Evolutionary conservation across 2,797 vertebrate genomes (phyloP).

Genomic region (Poecilia gillii): DNA sequence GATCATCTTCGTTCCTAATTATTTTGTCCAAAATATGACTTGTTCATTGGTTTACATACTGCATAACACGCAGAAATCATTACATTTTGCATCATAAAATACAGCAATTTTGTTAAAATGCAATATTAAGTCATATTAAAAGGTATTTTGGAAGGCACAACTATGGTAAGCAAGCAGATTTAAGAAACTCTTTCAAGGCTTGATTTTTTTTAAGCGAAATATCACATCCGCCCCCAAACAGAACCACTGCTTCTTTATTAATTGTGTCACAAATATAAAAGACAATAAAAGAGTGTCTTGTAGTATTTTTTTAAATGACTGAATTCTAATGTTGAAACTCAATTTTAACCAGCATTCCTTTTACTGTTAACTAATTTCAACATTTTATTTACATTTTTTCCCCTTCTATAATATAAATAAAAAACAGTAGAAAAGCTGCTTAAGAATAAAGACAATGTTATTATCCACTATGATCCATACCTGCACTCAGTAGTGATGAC

Average conservation of each 20-base stretch:
- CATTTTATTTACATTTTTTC: too few species aligned
- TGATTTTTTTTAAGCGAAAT: not conserved
- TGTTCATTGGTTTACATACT: not conserved
- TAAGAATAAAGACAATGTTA: not conserved
- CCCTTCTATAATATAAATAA: not conserved
- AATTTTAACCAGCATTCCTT: not conserved
- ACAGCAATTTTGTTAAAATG: not conserved
- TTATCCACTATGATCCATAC: slow-evolving; percentile 30
- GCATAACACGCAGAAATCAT: not conserved
- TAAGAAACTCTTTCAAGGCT: not conserved
- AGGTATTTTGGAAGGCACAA: not conserved
- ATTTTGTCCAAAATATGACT: not conserved
- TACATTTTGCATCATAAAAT: not conserved
- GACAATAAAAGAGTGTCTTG: too few species aligned
- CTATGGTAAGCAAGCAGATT: not conserved
- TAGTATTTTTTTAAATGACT: not conserved
- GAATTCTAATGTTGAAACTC: not conserved
- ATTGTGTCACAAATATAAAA: not conserved
- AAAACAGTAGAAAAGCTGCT: not conserved
- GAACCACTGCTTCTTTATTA: not conserved
- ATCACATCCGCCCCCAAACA: not conserved
- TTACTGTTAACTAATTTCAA: too few species aligned
- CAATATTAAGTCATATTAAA: not conserved
- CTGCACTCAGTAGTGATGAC: slow-evolving; percentile 49
- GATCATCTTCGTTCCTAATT: not conserved